A percentile compares a stretch with the other conserved stretches of the same genome.
These are phyloP conservation scores for Tridacna gigas DNA, from an alignment of 2,888 invertebrate genomes.

Conservation along the genomic window DNA sequence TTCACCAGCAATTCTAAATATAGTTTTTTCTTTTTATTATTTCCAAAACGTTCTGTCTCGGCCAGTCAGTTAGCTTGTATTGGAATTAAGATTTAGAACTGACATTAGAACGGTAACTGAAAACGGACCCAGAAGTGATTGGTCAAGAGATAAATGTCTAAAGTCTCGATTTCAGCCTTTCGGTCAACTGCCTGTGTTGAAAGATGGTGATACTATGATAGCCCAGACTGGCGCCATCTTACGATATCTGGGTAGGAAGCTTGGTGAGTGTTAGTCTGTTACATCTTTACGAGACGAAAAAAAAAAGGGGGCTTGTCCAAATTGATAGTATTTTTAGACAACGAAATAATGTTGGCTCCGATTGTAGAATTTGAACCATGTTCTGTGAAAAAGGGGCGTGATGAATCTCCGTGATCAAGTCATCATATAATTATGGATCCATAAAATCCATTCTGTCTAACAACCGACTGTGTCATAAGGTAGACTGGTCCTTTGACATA, in stretches of 20 bases:
- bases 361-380: too few species aligned
- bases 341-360: too few species aligned
- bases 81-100: not conserved
- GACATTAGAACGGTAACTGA: not conserved
- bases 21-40: too few species aligned
- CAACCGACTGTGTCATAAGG: too few species aligned
- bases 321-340: not conserved
- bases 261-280: conserved; percentile 62
- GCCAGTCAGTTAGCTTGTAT: too few species aligned
- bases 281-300: not conserved
- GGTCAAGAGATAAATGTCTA: not conserved
- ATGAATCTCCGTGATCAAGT: too few species aligned
- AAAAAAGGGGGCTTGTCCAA: not conserved
- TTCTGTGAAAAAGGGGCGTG: too few species aligned
- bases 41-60: too few species aligned
- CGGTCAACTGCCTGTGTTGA: conserved; percentile 73
- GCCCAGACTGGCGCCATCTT: conserved; percentile 78
- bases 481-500: too few species aligned
- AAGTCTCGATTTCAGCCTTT: conserved; percentile 53
- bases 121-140: not conserved
- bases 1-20: too few species aligned
- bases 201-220: conserved; percentile 66
- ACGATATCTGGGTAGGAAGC: conserved; percentile 74
- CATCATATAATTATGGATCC: too few species aligned
- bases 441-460: too few species aligned